Conservation (phyloP, 2,113 vertebrate species). For the Oplegnathus fasciatus region DNA sequence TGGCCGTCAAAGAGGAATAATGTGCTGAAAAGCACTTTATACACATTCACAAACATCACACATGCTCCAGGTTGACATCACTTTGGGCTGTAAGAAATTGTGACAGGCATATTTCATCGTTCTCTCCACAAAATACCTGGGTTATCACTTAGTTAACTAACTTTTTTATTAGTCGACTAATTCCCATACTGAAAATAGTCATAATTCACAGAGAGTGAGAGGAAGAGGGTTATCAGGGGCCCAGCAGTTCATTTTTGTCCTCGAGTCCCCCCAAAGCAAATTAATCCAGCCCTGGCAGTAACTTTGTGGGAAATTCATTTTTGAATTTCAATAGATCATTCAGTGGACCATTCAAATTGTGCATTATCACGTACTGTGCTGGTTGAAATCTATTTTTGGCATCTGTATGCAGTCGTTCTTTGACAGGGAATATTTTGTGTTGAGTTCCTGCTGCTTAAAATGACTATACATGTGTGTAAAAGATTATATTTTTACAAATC, state of each 20-base stretch:
- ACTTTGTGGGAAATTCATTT: no score
- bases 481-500: not conserved
- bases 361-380: not conserved
- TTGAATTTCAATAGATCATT: not conserved
- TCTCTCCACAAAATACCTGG: no score
- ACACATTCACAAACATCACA: no score
- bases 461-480: not conserved
- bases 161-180: no score
- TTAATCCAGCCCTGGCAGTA: not conserved
- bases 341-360: not conserved
- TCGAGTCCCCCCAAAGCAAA: not conserved
- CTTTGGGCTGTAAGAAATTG: no score
- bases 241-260: not conserved
- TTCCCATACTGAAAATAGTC: no score
- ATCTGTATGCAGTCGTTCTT: not conserved
- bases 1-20: no score
- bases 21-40: no score
- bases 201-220: not conserved
- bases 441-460: not conserved
- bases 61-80: no score
- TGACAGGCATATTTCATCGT: not conserved
- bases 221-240: not conserved
- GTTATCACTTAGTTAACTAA: no score
- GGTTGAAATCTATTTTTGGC: not conserved
- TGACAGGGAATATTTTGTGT: not conserved